Evolutionary conservation across 2,113 vertebrate genomes (phyloP), one percentile per base, ranked within the genome.

Genomic region (Electrona antarctica): DNA sequence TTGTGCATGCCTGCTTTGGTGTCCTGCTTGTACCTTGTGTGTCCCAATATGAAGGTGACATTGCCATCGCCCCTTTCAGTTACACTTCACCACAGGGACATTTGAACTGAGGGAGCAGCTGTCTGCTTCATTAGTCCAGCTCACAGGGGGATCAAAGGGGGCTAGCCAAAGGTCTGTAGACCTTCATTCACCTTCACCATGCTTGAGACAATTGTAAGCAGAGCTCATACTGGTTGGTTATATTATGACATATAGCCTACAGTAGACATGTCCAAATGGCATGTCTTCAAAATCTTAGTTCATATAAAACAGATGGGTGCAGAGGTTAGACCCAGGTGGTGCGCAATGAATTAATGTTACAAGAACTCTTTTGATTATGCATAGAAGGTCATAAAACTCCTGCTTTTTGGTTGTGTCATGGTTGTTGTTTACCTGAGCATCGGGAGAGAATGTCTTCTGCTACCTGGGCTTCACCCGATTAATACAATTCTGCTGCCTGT

Each of bases 41-140:
- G 73, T 63, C 58, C 59, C 71, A 63, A 78, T 80, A 62, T 83
- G 81, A 92, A 92, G 90, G 91, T 93, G 91, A 93, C 92, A 90
- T 90, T 89, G 86, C 76, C 74, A 73, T 67, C 60, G 79, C 64
- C 72, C 77, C 79, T 82, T 82, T 72, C 52, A 82, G 85, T 82
- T 78, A 83, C 69, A 77, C 75, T 84, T 70, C 84, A 85, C 85
- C 76, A 64, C 82, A 70, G 80, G 73, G 79, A 86, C 50, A 65
- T 78, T 73, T 87, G 77, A 66, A 83, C 85, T 59, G 80, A 60
- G 83, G 87, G 84, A 90, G 83, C 84, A 78, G 69, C 76, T 86
- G 89, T 80, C 88, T 83, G 76, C 86, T 85, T 91, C 90, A 91
- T 91, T 90, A 92, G 84, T 77, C 77, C 65, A 29, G 60, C 82